phyloP scores from a whole-genome alignment of 2,113 vertebrate genomes.

The Aspiorhynchus laticeps region DNA sequence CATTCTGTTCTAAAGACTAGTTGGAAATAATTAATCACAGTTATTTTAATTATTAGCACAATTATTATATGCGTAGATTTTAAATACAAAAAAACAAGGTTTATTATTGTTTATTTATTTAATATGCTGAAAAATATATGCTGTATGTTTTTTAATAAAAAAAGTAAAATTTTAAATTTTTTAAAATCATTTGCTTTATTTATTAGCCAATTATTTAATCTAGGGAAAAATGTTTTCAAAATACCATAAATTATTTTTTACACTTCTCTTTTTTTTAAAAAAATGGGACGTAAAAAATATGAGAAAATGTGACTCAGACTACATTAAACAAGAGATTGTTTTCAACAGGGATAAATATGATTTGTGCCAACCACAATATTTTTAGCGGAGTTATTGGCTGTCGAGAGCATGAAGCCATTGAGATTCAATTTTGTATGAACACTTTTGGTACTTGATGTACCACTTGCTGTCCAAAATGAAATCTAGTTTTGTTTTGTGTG shows the following conservation, averaged over 20 bases:
- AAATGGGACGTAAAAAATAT: background rate
- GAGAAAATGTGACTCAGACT: background rate
- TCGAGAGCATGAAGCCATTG: background rate
- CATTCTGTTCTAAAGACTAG: too few species aligned
- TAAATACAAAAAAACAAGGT: too few species aligned
- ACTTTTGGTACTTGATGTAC: background rate
- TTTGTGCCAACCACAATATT: conserved; percentile 3
- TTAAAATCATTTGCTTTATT: background rate
- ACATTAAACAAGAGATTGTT: conserved; percentile 1
- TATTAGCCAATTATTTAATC: background rate
- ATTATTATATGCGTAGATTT: background rate
- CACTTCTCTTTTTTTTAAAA: background rate
- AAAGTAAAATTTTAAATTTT: background rate
- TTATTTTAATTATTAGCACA: background rate
- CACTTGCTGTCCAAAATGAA: background rate
- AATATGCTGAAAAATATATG: background rate
- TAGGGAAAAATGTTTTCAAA: background rate
- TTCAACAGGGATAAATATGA: conserved; percentile 15
- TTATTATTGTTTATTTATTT: background rate
- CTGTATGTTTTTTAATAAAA: background rate
- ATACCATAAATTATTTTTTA: background rate
- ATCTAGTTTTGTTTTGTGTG: conserved; percentile 68
- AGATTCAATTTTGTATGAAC: conserved; percentile 19
- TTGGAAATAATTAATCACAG: too few species aligned
- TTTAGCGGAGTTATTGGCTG: background rate